Base-by-base conservation (phyloP, 2,797 vertebrate genomes). In the Hemibagrus guttatus region DNA sequence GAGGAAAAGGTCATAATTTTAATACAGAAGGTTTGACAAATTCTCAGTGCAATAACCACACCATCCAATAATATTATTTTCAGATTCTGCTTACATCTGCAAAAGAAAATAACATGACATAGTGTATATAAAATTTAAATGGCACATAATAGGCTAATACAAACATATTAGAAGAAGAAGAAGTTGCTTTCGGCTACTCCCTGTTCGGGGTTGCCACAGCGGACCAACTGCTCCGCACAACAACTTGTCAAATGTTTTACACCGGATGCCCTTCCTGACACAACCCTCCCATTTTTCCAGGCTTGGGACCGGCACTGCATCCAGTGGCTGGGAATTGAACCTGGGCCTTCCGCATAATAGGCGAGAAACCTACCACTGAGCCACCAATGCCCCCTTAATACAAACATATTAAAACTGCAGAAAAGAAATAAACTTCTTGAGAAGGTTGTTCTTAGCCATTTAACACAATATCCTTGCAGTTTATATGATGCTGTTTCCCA, bases 1-100 rank as follows among this genome's bases (percentile, higher is more conserved):
- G 21, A 26, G 28, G 28, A 84, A 58, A 28, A 71, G 59, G 84
- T 82, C 56, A 81, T 52, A n/a, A 26, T 31, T 11, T 81, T 39
- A 42, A 79, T 69, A n/a, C 35, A 17, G 39, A 12, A 58, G 74
- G 26, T 79, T 79, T 11, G 54, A 75, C 56, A 11, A 56, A 54
- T 54, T 54, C 49, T 56, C 74, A 35, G 7, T 21, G 52, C 16
- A 56, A 56, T 74, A 76, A 21, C 17, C 54, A 58, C 39, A 79
- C 5, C 0, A 58, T 12, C 28, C 9, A 58, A 23, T 35, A 28
- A 16, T 54, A 52, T 3, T 52, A 26, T 74, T 74, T 52, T 74
- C 42, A 74, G 23, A n/a, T 49, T 52, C 23, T 52, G 42, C 46
- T 74, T n/a, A 49, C 46, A 74, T 42, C 39, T 23, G 42, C 39